Evolutionary conservation across 1,140 invertebrate genomes (phyloP).

Genomic region (Cotesia glomerata): DNA sequence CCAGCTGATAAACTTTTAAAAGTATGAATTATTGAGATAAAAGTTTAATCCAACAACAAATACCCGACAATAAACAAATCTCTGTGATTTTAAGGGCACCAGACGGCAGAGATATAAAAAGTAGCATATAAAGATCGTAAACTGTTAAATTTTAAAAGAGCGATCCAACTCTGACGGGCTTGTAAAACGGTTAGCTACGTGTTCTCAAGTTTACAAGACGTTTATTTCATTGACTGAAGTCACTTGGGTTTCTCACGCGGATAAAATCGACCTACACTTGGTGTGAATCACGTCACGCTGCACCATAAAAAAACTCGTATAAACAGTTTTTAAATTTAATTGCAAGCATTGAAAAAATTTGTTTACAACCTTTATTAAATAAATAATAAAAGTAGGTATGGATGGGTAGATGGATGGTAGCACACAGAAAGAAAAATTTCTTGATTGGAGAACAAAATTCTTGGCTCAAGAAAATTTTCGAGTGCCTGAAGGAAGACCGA

Average conservation of each 20-base stretch:
- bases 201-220: conserved; percentile 11
- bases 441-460: no score
- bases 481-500: no score
- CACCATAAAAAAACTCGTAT: background rate
- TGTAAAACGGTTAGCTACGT: conserved; percentile 28
- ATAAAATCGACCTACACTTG: background rate
- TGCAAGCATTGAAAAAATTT: background rate
- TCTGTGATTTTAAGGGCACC: background rate
- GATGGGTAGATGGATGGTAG: no score
- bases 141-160: conserved; percentile 18
- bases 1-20: no score
- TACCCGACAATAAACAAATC: no score
- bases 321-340: background rate
- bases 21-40: no score
- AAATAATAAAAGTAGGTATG: background rate
- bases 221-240: conserved; percentile 26
- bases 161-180: conserved; percentile 14
- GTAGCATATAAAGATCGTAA: conserved; percentile 23
- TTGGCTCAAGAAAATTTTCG: no score
- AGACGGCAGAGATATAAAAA: conserved; percentile 10
- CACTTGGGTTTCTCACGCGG: conserved; percentile 1
- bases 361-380: background rate
- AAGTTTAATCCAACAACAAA: no score
- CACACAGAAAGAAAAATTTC: no score
- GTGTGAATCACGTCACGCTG: background rate